Evolutionary conservation across 1,140 invertebrate genomes (phyloP), one percentile per base, ranked within the genome.

Genomic region (Tribolium castaneum): DNA sequence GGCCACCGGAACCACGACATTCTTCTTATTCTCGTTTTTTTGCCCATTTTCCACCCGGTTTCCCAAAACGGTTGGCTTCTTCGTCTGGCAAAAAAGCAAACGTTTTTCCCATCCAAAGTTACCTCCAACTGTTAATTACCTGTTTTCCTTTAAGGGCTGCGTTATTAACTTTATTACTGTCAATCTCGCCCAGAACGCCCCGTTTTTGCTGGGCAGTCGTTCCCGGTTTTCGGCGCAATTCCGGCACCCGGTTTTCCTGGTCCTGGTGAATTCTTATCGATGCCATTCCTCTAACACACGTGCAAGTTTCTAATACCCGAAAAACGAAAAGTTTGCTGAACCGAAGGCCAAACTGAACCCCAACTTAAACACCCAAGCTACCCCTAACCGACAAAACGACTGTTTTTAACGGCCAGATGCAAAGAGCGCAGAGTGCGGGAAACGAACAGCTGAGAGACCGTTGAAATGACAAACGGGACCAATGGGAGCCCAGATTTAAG

Each of bases 181-280:
- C 88, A 9, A 90, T 82, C 12, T 88, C 85, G 0, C 90, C 89
- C 1, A 90, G 84, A 16, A 89, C 89, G 6, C 91, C 88, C 70
- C 92, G 89, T 84, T 91, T 92, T 84, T 89, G 88, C 77, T 88
- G 86, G 19, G 87, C 87, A 71, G 86, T 80, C 56, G 86, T 83
- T 86, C 87, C 88, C 66, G 86, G 89, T 85, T 89, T 87, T 80
- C 87, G 87, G 22, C 84, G 52, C 81, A 80, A 59, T 78, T 85
- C 84, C 12, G 78, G 78, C 30, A 84, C 82, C 14, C 86, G 86
- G 82, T 93, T 93, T 87, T 93, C 92, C 86, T 92, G 91, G 86
- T 92, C 91, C 80, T 92, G 90, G 85, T 91, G 90, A 81, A 92
- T 90, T 85, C 89, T 87, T 83, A 92, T 90, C 66, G 88, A 88